Evolutionary conservation across 2,113 vertebrate genomes (phyloP), one percentile per base, ranked within the genome.

Genomic region (Planiliza haematocheilus): DNA sequence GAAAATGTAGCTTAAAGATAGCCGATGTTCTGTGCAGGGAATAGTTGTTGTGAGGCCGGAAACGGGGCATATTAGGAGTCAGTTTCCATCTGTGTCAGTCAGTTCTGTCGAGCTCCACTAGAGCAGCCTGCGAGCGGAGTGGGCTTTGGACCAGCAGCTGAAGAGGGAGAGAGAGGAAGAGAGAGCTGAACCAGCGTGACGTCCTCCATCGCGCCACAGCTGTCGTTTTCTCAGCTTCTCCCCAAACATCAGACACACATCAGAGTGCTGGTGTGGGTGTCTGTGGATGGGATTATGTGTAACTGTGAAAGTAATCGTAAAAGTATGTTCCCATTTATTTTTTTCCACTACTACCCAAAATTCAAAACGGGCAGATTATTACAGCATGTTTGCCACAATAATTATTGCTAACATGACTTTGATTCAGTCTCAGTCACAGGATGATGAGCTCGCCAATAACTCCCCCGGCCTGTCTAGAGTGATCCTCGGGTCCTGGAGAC

Each of bases 181-280:
- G 77, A 72, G 66, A 82, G 63, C 62, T 38, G 17, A 75, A 68
- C 62, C 68, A 70, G 83, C 56, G 13, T 85, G 86, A 91, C 75
- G 59, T 80, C 73, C 73, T 70, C 56, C 78, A 75, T 86, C 82
- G 70, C 56, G 64, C 87, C 84, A 75, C 88, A 91, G 91, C 88
- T 91, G 90, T 87, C 83, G 63, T 74, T 90, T 84, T 87, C 85
- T 89, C 89, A 81, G 90, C 77, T 86, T 88, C 74, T 81, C 81
- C 57, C 68, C 56, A 83, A 83, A 84, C 74, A 84, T 56, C 79
- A 85, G 55, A 79, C 79, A 83, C 78, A 65, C 75, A 65, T 18
- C 61, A 60, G 61, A 67, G 14, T 56, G 45, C 70, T 49, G 82
- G 77, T 53, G 77, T 81, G 86, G 50, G 70, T 78, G 62, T 75